Base-by-base conservation (phyloP, 2,113 vertebrate genomes). In the Otocyon megalotis region DNA sequence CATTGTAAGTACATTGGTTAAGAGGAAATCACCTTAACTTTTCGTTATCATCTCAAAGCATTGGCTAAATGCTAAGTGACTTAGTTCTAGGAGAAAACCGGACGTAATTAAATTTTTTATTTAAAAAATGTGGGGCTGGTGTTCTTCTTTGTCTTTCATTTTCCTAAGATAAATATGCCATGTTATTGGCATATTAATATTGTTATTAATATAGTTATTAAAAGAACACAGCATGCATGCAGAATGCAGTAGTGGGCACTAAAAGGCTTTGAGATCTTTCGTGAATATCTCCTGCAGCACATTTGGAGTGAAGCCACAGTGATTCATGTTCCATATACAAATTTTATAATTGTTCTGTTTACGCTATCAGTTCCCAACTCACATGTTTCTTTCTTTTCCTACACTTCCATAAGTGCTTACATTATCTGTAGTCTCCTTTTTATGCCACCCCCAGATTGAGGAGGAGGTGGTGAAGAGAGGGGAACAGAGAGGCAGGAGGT, bases 71-170 rank as follows among this genome's bases (percentile, higher is more conserved):
- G 6, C 50, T 84, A 62, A 28, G 8, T 93, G 58, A 96, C 74
- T 77, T 86, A 12, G 53, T 97, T 97, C 86, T 94, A 80, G 50
- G 32, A 91, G 65, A 93, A 97, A 98, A 94, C 53, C 96, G 76
- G 84, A 94, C 93, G 26, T 97, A 48, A 95, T 89, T 89, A 35
- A 76, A 10, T 67, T 95, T 93, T 86, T 90, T 96, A 43, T 43
- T 35, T 24, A 22, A 65, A 97, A 93, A 80, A 88, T 81, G 32
- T 24, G 82, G 90, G 88, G 56, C 74, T 90, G 32, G 3, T 93
- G 90, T 92, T 96, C 97, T 97, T 74, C 56, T 97, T 69, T 92
- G 67, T 4, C 2, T 97, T 97, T 97, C 65, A 3, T 80, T 98
- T 96, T 98, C 60, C 67, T 77, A 56, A 92, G 96, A 97, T 1